Evolutionary conservation across 92 coral and sea anemone species (phyloP).

Genomic region (Phenganax subtilis): DNA sequence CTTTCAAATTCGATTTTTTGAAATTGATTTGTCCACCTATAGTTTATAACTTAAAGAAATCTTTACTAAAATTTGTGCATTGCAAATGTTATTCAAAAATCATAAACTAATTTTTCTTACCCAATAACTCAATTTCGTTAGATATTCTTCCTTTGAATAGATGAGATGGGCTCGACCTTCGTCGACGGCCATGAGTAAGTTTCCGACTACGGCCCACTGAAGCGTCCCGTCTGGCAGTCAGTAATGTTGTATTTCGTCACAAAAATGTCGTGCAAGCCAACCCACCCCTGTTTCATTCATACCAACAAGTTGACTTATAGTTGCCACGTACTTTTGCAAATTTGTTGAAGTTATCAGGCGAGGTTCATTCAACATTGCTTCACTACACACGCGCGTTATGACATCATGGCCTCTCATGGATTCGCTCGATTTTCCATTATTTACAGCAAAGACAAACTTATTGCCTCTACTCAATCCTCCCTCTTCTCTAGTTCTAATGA

Average conservation of each 20-base stretch:
- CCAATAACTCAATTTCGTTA: too few species aligned
- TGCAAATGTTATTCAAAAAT: too few species aligned
- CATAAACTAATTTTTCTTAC: too few species aligned
- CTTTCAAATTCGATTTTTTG: too few species aligned
- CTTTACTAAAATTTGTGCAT: too few species aligned
- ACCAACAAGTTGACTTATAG: conserved; percentile 35
- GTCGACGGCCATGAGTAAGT: conserved; percentile 42
- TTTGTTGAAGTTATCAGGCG: not conserved
- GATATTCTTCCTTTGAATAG: conserved; percentile 10
- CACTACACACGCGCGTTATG: not conserved
- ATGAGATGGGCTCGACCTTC: conserved; percentile 25
- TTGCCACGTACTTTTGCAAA: conserved; percentile 14
- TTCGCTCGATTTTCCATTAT: conserved; percentile 39
- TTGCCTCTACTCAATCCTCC: conserved; percentile 40
- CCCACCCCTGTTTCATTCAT: conserved; percentile 13
- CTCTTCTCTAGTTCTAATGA: conserved; percentile 35
- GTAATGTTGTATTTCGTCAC: conserved; percentile 45
- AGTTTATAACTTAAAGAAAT: too few species aligned
- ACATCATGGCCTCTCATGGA: conserved; percentile 35
- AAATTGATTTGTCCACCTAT: too few species aligned
- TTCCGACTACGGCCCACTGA: conserved; percentile 42
- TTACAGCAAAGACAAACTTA: conserved; percentile 49
- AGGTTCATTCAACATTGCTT: not conserved
- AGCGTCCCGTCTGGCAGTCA: conserved; percentile 38
- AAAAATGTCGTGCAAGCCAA: conserved; percentile 39